phyloP scores from a whole-genome alignment of 2,888 invertebrate species.

The Sisyra nigra region DNA sequence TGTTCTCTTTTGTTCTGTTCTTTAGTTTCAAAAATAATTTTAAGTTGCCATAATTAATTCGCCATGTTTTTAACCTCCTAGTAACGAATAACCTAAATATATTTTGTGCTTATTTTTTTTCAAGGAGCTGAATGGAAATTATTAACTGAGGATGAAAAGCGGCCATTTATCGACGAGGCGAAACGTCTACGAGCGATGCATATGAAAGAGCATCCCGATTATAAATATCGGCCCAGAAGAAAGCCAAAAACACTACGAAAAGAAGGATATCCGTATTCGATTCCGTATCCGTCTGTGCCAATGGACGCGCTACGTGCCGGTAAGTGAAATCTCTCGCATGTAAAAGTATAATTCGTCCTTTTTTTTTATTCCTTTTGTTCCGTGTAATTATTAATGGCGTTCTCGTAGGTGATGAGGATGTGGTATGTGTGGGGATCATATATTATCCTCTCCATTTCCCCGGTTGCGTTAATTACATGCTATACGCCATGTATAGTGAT shows the following conservation, averaged over 20 bases:
- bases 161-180: slow-evolving; percentile 96
- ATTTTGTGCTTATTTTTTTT: slow-evolving; percentile 11
- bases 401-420: too few relatives aligned
- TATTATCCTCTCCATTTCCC: too few relatives aligned
- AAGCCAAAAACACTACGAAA: slow-evolving; percentile 79
- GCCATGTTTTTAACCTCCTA: too few relatives aligned
- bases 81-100: not conserved
- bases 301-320: slow-evolving; percentile 79
- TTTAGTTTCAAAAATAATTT: too few relatives aligned
- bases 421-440: too few relatives aligned
- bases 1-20: too few relatives aligned
- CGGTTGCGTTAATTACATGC: too few relatives aligned
- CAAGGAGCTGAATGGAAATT: slow-evolving; percentile 92
- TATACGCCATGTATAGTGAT: too few relatives aligned
- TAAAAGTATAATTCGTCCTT: not conserved
- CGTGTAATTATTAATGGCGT: too few relatives aligned
- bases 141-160: slow-evolving; percentile 82
- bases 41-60: too few relatives aligned
- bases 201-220: slow-evolving; percentile 92
- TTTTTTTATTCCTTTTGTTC: too few relatives aligned
- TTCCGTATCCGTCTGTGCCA: slow-evolving; percentile 81
- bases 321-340: slow-evolving; percentile 27
- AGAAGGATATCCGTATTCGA: slow-evolving; percentile 83
- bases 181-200: slow-evolving; percentile 85
- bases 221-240: slow-evolving; percentile 80